Conservation (phyloP, 2,888 invertebrate species). For the Mayetiola destructor region DNA sequence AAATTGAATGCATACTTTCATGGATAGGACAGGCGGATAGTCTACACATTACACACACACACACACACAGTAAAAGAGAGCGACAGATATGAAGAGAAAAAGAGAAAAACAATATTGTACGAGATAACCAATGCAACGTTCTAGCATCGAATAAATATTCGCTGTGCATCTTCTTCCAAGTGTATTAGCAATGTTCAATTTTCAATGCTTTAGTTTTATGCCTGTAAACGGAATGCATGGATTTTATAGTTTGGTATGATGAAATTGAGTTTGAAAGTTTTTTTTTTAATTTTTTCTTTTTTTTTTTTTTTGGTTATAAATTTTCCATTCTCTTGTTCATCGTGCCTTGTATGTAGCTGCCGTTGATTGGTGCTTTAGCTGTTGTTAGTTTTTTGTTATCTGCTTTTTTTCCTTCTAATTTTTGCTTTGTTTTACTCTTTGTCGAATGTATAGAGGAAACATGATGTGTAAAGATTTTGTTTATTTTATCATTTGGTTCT, state of each 20-base stretch:
- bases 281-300: background rate
- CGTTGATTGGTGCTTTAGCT: no score
- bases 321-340: no score
- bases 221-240: no score
- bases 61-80: background rate
- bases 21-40: background rate
- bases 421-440: no score
- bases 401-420: slow-evolving; percentile 5
- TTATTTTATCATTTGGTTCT: slow-evolving; percentile 1
- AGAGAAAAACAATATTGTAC: no score
- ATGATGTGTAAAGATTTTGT: slow-evolving; percentile 12
- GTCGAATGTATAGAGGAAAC: no score
- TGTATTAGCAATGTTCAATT: background rate
- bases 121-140: background rate
- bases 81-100: background rate
- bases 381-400: no score
- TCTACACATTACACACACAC: background rate
- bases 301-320: background rate
- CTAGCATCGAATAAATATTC: background rate
- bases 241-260: background rate
- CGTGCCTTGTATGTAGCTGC: no score
- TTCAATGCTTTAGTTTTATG: background rate
- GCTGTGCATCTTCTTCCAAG: background rate
- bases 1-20: background rate
- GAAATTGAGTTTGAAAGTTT: slow-evolving; percentile 5